A percentile compares a stretch with the other conserved stretches of the same genome.
Evolutionary conservation across 2,113 vertebrate genomes (phyloP).

Genomic region (Saccopteryx leptura): DNA sequence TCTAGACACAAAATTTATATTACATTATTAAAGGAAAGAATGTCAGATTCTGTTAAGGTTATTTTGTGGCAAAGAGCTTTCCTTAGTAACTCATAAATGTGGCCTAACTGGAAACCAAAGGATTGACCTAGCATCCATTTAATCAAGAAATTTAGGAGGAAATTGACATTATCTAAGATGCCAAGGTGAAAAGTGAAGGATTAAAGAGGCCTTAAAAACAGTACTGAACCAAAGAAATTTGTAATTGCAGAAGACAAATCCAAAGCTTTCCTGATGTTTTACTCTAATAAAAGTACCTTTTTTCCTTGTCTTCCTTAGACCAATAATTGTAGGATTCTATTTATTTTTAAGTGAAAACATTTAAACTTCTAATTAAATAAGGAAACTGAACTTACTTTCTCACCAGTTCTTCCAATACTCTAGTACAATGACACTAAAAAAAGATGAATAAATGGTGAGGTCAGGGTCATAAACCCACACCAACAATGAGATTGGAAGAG

Average conservation of each 20-base stretch:
- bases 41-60: slow-evolving; percentile 70
- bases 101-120: slow-evolving; percentile 56
- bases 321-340: neutral
- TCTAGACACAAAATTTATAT: slow-evolving; percentile 60
- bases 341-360: slow-evolving; percentile 3
- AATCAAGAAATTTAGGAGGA: slow-evolving; percentile 66
- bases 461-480: neutral
- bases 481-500: neutral
- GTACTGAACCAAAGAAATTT: neutral
- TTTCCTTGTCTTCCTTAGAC: neutral
- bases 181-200: slow-evolving; percentile 29
- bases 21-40: slow-evolving; percentile 69
- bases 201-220: neutral
- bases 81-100: slow-evolving; percentile 53
- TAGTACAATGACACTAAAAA: neutral
- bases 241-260: slow-evolving; percentile 34
- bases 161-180: slow-evolving; percentile 32
- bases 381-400: neutral
- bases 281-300: neutral
- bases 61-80: slow-evolving; percentile 43
- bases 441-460: neutral
- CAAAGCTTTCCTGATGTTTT: slow-evolving; percentile 3
- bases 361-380: neutral
- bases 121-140: slow-evolving; percentile 59
- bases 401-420: neutral